Percentiles rank a stretch among this genome's conserved stretches.
Conservation (phyloP, 2,797 vertebrate genomes). For the Alectoris magna region DNA sequence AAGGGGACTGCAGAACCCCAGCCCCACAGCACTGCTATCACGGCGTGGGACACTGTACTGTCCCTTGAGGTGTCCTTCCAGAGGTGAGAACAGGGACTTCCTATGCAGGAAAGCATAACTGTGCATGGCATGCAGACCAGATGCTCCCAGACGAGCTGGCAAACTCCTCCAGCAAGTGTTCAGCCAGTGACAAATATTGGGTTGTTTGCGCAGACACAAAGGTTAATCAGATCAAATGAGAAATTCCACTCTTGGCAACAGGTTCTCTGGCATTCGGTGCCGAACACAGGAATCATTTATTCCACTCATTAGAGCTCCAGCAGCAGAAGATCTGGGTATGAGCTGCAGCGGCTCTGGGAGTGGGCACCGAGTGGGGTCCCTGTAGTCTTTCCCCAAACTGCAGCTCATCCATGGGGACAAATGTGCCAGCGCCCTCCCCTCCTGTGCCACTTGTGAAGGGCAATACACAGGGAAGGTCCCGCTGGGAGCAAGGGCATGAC, state of each 20-base stretch:
- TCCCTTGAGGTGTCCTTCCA: not conserved
- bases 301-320: not conserved
- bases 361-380: not conserved
- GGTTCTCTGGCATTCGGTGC: conserved; percentile 10
- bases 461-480: not conserved
- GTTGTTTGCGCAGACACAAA: not conserved
- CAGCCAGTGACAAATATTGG: not conserved
- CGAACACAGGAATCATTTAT: not conserved
- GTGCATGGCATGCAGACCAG: rapidly evolving
- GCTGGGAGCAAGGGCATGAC: rapidly evolving
- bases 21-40: rapidly evolving
- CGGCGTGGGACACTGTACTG: rapidly evolving
- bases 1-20: not conserved
- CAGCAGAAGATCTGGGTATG: not conserved
- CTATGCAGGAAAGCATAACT: rapidly evolving
- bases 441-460: rapidly evolving
- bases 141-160: not conserved
- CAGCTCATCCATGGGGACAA: rapidly evolving
- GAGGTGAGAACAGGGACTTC: not conserved
- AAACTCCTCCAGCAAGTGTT: not conserved
- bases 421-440: not conserved
- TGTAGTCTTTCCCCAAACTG: rapidly evolving
- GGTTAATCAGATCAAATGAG: conserved; percentile 42
- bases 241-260: conserved; percentile 35
- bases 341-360: rapidly evolving